These are phyloP conservation scores for Bombus impatiens DNA, from an alignment of 1,140 invertebrate genomes.

Conservation along the genomic window DNA sequence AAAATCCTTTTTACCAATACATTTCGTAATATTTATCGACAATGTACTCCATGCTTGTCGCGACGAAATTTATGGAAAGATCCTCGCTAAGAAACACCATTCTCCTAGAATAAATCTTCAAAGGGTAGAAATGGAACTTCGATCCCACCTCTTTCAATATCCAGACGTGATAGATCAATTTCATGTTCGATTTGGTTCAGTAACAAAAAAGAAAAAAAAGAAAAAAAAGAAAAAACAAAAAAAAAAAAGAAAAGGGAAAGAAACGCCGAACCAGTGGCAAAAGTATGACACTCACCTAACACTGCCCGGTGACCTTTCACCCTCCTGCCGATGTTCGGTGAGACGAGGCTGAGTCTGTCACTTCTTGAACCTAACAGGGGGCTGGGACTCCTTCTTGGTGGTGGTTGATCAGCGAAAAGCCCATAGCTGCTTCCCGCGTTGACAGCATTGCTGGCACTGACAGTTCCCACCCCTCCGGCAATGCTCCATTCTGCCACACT, in stretches of 20 bases:
- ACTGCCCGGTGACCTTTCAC: slow-evolving; percentile 88
- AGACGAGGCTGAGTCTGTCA: slow-evolving; percentile 86
- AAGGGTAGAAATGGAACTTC: not conserved
- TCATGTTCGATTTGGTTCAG: not conserved
- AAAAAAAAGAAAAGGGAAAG: too few relatives aligned
- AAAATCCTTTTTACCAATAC: not conserved
- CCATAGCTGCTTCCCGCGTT: slow-evolving; percentile 72
- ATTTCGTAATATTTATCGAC: not conserved
- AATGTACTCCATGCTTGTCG: not conserved
- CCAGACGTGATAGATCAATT: not conserved
- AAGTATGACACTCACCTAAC: slow-evolving; percentile 85
- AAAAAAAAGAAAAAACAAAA: too few relatives aligned
- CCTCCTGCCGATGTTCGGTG: slow-evolving; percentile 87
- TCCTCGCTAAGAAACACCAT: not conserved
- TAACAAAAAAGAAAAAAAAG: too few relatives aligned
- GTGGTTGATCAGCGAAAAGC: slow-evolving; percentile 81
- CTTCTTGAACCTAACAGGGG: slow-evolving; percentile 78
- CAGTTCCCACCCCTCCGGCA: slow-evolving; percentile 69
- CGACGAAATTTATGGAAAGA: not conserved
- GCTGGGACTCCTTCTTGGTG: slow-evolving; percentile 80
- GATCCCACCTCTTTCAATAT: not conserved
- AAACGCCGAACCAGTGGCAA: not conserved
- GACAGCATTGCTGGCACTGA: slow-evolving; percentile 65
- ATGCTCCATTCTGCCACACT: slow-evolving; percentile 79
- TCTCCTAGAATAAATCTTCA: not conserved